Conservation (phyloP, 1,140 invertebrate species). For the Amphibalanus amphitrite region DNA sequence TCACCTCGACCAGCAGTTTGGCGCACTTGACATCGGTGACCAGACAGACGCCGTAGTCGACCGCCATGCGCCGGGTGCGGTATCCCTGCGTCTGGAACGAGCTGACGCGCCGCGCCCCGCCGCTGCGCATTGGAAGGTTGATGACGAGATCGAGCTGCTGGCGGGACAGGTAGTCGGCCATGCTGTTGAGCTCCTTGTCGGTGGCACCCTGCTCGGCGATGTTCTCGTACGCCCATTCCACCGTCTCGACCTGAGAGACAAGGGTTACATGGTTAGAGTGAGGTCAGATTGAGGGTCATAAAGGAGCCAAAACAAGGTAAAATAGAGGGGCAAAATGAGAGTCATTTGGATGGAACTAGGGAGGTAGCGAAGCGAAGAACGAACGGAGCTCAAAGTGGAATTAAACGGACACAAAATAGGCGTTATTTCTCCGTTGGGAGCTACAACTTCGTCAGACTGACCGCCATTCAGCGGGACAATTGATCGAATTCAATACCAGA, state of each 20-base stretch:
- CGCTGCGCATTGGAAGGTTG: constrained; percentile 84
- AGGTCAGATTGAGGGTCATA: too few relatives aligned
- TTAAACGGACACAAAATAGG: too few relatives aligned
- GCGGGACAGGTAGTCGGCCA: constrained; percentile 79
- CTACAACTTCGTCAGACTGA: too few relatives aligned
- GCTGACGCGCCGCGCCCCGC: constrained; percentile 74
- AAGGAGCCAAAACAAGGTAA: too few relatives aligned
- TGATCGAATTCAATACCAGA: too few relatives aligned
- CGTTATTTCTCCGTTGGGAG: too few relatives aligned
- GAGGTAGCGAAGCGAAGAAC: too few relatives aligned
- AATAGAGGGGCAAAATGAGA: too few relatives aligned
- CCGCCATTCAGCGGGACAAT: too few relatives aligned
- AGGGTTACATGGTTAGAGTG: constrained; percentile 7
- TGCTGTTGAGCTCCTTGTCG: constrained; percentile 57
- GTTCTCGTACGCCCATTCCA: constrained; percentile 94
- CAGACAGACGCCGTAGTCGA: constrained; percentile 93
- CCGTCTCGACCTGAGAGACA: constrained; percentile 69
- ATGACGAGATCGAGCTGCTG: constrained; percentile 94
- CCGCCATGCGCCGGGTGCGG: constrained; percentile 78
- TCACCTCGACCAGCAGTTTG: constrained; percentile 89
- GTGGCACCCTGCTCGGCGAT: constrained; percentile 50
- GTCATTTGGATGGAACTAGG: too few relatives aligned
- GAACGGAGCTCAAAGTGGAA: too few relatives aligned
- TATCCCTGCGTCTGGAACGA: constrained; percentile 87
- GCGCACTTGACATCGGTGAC: too few relatives aligned